Evolutionary conservation across 2,888 invertebrate species (phyloP), one percentile per base, ranked within the genome.

Genomic region (Drosophila paramelanica): DNA sequence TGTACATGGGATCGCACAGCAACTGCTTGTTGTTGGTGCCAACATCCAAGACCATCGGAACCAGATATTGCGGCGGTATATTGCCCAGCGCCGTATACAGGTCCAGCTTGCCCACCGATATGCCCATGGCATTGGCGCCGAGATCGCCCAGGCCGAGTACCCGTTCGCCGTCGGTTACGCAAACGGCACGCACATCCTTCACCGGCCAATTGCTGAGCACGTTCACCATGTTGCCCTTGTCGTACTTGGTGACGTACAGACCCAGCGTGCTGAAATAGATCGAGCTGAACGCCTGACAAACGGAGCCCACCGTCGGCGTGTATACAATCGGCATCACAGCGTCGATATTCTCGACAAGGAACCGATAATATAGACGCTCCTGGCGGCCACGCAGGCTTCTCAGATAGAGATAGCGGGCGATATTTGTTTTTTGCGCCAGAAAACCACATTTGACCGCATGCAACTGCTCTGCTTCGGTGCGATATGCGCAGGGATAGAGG

Each of bases 251-350:
- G 1, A 86, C 43, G 93, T 97, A 99, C 11, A 99, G 93, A 0
- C 99, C 99, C 67, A 97, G 94, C 0, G 98, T 97, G 66, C 96
- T 94, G 72, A 96, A 95, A 93, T 95, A 98, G 78, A 98, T 95
- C 69, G 97, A 94, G 5, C 98, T 98, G 91, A 96, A 99, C 91
- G 97, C 96, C 93, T 98, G 97, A 93, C 99, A 99, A 10, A 98
- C 99, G 71, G 96, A 93, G 6, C 99, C 99, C 17, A 99, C 99
- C 0, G 98, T 98, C 0, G 99, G 99, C 0, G 99, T 99, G 93
- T 99, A 99, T 20, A 99, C 97, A 57, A 99, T 94, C 0, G 99
- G 99, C 97, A 99, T 96, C 94, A 97, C 95, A 56, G 96, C 95
- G 36, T 96, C 95, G 6, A 98, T 96, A 91, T 98, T 95, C 79